phyloP scores from a whole-genome alignment of 2,797 vertebrate genomes.

The Propithecus perrieri region DNA sequence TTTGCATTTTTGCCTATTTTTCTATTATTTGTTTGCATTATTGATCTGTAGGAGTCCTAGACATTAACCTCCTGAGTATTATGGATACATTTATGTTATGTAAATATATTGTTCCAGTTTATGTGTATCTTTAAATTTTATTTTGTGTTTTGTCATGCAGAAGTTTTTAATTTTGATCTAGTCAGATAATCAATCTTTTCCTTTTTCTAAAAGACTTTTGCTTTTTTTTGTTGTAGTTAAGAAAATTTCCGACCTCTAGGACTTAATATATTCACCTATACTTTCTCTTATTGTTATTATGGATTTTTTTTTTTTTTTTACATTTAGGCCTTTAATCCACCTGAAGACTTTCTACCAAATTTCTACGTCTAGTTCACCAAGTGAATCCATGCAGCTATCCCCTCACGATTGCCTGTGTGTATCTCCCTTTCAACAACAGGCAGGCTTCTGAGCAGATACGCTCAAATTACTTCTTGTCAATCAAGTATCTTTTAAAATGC shows the following conservation, averaged over 20 bases:
- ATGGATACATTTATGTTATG: background rate
- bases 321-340: background rate
- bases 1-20: background rate
- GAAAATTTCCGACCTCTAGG: background rate
- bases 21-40: background rate
- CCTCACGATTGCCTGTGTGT: background rate
- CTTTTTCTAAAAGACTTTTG: background rate
- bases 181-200: background rate
- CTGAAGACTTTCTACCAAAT: background rate
- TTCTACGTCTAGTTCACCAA: background rate
- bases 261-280: background rate
- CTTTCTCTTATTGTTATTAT: background rate
- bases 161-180: constrained; percentile 7
- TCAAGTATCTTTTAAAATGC: constrained; percentile 34
- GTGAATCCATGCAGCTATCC: background rate
- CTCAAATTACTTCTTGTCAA: background rate
- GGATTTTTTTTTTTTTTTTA: background rate
- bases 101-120: background rate
- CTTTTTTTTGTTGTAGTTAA: background rate
- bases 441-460: background rate
- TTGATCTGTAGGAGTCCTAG: background rate
- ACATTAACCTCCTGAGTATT: background rate
- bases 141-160: background rate
- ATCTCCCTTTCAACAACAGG: background rate
- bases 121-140: background rate